These are phyloP conservation scores for Peromyscus californicus DNA, from an alignment of 2,113 vertebrate species.

Conservation along the genomic window DNA sequence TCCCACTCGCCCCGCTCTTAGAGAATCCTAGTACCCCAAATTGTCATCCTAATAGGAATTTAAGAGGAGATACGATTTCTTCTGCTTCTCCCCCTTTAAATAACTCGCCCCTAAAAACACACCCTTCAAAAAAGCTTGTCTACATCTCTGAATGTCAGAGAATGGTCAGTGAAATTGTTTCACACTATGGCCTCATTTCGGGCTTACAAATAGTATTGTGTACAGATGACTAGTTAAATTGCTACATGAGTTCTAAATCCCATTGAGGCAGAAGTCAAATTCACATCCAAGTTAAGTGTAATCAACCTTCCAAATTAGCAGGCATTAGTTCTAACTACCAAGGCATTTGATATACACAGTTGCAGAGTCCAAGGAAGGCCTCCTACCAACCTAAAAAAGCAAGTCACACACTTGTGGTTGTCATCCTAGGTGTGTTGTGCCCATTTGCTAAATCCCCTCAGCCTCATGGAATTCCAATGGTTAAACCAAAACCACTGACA, in stretches of 20 bases:
- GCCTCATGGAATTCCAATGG: slow-evolving; percentile 58
- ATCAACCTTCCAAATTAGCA: slow-evolving; percentile 77
- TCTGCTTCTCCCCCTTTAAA: background rate
- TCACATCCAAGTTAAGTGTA: slow-evolving; percentile 78
- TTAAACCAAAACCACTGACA: slow-evolving; percentile 75
- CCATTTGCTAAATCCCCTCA: slow-evolving; percentile 55
- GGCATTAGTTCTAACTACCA: slow-evolving; percentile 71
- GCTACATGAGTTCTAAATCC: slow-evolving; percentile 72
- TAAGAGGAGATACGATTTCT: background rate
- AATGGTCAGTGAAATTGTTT: background rate
- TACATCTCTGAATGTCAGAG: background rate
- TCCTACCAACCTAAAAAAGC: slow-evolving; percentile 63
- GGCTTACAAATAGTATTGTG: slow-evolving; percentile 63
- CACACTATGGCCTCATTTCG: background rate
- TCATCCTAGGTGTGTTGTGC: background rate
- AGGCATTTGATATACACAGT: slow-evolving; percentile 42
- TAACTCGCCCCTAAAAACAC: background rate
- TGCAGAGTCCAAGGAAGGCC: slow-evolving; percentile 69
- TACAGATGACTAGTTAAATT: slow-evolving; percentile 79
- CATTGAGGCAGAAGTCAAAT: slow-evolving; percentile 79
- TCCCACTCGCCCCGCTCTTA: background rate
- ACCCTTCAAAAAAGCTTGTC: background rate
- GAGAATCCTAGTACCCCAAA: background rate
- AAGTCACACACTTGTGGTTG: slow-evolving; percentile 64
- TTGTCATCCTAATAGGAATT: background rate